Evolutionary conservation across 2,888 invertebrate genomes (phyloP).

Genomic region (Ectemnius continuus): DNA sequence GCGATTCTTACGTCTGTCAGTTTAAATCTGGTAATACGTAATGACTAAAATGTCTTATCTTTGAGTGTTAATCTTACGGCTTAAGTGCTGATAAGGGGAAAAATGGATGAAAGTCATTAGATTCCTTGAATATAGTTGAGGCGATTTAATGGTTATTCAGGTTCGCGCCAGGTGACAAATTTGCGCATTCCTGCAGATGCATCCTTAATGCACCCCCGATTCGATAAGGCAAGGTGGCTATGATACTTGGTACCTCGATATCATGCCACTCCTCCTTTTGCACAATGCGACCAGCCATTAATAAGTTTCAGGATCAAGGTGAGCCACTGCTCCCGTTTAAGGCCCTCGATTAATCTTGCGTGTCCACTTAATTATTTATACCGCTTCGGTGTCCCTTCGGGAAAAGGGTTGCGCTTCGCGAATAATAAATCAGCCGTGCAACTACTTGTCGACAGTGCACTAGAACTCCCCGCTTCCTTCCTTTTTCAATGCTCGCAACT

Average conservation of each 20-base stretch:
- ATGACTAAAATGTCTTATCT: no score
- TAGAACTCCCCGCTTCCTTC: neutral
- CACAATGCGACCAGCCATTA: conserved; percentile 46
- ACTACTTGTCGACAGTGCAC: conserved; percentile 14
- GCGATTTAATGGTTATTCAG: no score
- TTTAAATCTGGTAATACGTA: no score
- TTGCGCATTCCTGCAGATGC: conserved; percentile 10
- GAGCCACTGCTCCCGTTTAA: conserved; percentile 48
- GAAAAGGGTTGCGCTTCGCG: conserved; percentile 6
- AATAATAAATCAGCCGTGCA: conserved; percentile 18
- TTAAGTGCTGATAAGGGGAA: no score
- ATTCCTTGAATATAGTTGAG: no score
- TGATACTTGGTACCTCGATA: conserved; percentile 18
- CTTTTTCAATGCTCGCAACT: no score
- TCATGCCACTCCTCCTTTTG: conserved; percentile 15
- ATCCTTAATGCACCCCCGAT: conserved; percentile 37
- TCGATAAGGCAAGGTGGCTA: conserved; percentile 27
- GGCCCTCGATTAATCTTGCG: conserved; percentile 42
- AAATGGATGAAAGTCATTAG: no score
- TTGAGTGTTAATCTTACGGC: no score
- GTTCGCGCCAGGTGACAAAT: conserved; percentile 25
- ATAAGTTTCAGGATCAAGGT: conserved; percentile 59
- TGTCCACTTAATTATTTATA: conserved; percentile 44
- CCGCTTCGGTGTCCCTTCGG: conserved; percentile 17
- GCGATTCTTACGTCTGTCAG: no score